Evolutionary conservation across 2,797 vertebrate genomes (phyloP).

Genomic region (Propithecus perrieri): DNA sequence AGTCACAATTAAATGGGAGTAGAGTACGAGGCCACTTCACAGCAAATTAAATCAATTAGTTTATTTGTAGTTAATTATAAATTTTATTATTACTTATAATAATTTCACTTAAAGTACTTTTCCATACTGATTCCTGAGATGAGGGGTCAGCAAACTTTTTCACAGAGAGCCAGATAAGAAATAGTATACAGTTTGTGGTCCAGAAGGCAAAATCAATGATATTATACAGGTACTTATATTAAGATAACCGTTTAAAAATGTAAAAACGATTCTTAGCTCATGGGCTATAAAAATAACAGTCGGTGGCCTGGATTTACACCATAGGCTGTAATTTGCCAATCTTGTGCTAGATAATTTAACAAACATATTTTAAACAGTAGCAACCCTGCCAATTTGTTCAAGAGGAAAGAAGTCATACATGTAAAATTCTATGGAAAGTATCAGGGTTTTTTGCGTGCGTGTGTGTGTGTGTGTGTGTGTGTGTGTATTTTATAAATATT

Average conservation of each 20-base stretch:
- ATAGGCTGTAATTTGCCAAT: neutral
- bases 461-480: neutral
- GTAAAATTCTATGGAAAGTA: neutral
- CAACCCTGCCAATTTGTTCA: neutral
- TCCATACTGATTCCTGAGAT: neutral
- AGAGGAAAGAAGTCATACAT: neutral
- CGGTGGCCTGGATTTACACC: neutral
- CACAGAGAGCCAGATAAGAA: neutral
- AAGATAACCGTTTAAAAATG: neutral
- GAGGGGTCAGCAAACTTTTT: neutral
- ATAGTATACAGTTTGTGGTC: neutral
- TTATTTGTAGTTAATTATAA: constrained; percentile 47
- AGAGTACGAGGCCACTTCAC: constrained; percentile 28
- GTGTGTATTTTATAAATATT: neutral
- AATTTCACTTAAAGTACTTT: constrained; percentile 30
- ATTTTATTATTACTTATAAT: neutral
- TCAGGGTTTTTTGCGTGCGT: neutral
- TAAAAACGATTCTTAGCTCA: neutral
- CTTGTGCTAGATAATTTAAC: neutral
- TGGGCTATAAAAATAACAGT: neutral
- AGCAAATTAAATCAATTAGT: constrained; percentile 75
- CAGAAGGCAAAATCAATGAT: neutral
- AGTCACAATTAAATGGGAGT: constrained; percentile 66
- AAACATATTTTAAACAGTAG: neutral
- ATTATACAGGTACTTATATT: neutral